A percentile compares a stretch with the other conserved stretches of the same genome.
Conservation (phyloP, 2,113 vertebrate genomes). For the Nesogale talazaci region DNA sequence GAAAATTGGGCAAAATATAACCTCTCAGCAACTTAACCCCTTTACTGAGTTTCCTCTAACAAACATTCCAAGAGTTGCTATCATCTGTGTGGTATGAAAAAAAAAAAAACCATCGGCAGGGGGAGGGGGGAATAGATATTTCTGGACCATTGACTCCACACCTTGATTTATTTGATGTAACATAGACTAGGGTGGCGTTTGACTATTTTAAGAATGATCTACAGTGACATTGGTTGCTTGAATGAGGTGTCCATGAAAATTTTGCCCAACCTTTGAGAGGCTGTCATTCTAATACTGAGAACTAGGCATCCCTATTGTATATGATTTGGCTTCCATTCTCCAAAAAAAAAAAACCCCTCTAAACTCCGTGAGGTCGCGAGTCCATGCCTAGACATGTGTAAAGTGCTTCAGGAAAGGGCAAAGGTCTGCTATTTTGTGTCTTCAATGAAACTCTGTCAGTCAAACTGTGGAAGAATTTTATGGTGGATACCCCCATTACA, state of each 20-base stretch:
- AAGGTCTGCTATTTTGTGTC: no score
- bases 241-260: background rate
- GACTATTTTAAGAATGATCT: conserved; percentile 21
- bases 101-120: background rate
- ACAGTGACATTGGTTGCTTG: background rate
- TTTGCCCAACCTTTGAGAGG: background rate
- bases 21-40: background rate
- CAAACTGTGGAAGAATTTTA: conserved; percentile 1
- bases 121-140: background rate
- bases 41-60: background rate
- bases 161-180: background rate
- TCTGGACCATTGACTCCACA: background rate
- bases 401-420: no score
- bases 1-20: conserved; percentile 15
- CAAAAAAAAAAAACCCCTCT: background rate
- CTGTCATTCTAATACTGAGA: conserved; percentile 6
- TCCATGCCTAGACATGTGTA: no score
- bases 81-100: background rate
- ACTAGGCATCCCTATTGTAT: background rate
- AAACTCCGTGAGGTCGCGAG: no score
- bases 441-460: conserved; percentile 8
- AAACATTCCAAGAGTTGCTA: background rate
- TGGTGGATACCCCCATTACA: background rate
- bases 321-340: background rate
- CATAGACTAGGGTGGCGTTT: background rate